Evolutionary conservation across 2,797 vertebrate genomes (phyloP).

Genomic region (Prionace glauca): DNA sequence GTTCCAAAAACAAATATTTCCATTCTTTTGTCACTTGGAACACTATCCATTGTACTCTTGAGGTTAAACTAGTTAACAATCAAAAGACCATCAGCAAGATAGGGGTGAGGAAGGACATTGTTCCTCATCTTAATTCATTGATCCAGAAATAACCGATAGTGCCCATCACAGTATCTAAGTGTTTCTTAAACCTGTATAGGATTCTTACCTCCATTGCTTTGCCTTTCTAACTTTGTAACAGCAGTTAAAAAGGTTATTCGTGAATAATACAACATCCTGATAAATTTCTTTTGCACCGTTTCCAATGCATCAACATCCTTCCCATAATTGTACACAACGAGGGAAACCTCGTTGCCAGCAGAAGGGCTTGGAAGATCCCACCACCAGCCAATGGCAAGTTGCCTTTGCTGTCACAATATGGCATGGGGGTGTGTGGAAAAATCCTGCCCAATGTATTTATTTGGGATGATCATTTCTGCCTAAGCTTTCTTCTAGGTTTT

Average conservation of each 20-base stretch:
- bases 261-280: background rate
- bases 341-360: too few species aligned
- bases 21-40: background rate
- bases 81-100: background rate
- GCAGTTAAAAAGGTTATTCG: background rate
- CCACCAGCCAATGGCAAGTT: too few species aligned
- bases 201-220: background rate
- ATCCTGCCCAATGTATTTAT: too few species aligned
- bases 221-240: background rate
- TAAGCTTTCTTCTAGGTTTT: too few species aligned
- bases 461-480: too few species aligned
- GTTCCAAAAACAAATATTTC: background rate
- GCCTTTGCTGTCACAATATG: too few species aligned
- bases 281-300: conserved; percentile 49
- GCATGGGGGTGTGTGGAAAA: too few species aligned
- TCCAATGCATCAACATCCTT: too few species aligned
- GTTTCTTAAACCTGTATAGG: background rate
- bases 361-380: too few species aligned
- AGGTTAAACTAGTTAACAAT: background rate
- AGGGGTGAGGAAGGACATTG: background rate
- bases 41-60: too few species aligned
- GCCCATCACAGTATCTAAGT: background rate
- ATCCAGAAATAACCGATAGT: background rate
- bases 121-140: background rate
- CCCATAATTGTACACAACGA: too few species aligned